Percentiles rank a stretch among this genome's conserved stretches.
phyloP scores from a whole-genome alignment of 1,140 invertebrate genomes.

The Papilio helenus region DNA sequence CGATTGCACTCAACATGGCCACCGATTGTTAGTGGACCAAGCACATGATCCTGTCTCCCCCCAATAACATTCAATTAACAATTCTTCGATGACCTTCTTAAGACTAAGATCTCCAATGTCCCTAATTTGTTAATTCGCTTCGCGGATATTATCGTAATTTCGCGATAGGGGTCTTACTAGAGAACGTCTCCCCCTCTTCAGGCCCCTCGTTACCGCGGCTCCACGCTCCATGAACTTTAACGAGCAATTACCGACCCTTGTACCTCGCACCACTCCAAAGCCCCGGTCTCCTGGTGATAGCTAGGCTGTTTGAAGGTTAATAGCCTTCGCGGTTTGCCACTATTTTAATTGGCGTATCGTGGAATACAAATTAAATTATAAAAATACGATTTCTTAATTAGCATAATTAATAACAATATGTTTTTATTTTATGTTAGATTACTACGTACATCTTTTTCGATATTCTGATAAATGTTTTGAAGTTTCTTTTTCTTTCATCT shows the following conservation, averaged over 20 bases:
- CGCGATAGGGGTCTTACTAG: constrained; percentile 25
- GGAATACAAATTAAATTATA: neutral
- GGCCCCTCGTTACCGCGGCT: constrained; percentile 32
- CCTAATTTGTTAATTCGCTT: constrained; percentile 32
- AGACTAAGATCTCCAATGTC: neutral
- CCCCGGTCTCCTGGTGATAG: constrained; percentile 57
- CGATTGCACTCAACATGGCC: too few relatives aligned
- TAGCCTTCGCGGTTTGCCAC: constrained; percentile 38
- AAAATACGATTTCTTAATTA: too few relatives aligned
- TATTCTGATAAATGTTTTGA: too few relatives aligned
- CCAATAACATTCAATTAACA: neutral
- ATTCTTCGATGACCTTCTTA: neutral
- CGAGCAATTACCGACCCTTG: constrained; percentile 73
- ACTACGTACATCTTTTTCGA: too few relatives aligned
- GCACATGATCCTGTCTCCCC: neutral
- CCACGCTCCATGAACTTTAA: constrained; percentile 71
- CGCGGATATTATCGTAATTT: constrained; percentile 34
- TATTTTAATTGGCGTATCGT: constrained; percentile 4
- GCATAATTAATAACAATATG: too few relatives aligned
- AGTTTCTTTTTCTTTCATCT: too few relatives aligned
- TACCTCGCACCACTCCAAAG: constrained; percentile 61
- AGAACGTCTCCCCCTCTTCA: constrained; percentile 6
- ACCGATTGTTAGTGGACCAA: too few relatives aligned
- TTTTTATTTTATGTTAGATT: too few relatives aligned
- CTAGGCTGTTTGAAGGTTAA: constrained; percentile 38